Evolutionary conservation across 1,140 invertebrate genomes (phyloP).

Genomic region (Helicoverpa zea): DNA sequence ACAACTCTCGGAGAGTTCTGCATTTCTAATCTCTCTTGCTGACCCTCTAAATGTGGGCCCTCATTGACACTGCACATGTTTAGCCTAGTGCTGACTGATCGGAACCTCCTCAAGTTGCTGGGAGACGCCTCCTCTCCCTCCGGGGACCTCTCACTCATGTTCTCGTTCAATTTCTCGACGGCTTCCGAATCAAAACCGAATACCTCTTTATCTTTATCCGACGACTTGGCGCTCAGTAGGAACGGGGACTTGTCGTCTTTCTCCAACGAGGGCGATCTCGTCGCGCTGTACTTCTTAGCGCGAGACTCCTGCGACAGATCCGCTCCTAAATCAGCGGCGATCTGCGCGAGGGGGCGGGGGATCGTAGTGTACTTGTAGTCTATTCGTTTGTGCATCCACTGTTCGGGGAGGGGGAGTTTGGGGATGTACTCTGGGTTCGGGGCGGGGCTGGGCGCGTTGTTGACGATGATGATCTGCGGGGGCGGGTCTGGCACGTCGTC

Average conservation of each 20-base stretch:
- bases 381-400: constrained; percentile 77
- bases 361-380: constrained; percentile 77
- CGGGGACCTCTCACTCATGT: constrained; percentile 60
- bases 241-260: constrained; percentile 85
- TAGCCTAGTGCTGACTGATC: constrained; percentile 80
- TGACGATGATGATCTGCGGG: constrained; percentile 75
- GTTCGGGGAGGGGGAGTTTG: constrained; percentile 75
- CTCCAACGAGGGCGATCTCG: constrained; percentile 83
- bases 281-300: constrained; percentile 82
- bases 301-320: constrained; percentile 70
- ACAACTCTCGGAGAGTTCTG: constrained; percentile 80
- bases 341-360: constrained; percentile 73
- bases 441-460: constrained; percentile 53
- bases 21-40: constrained; percentile 77
- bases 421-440: constrained; percentile 67
- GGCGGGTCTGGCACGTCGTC: constrained; percentile 57
- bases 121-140: constrained; percentile 73
- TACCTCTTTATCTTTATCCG: constrained; percentile 69
- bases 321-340: constrained; percentile 72
- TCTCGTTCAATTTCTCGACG: constrained; percentile 68
- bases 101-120: constrained; percentile 75
- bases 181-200: constrained; percentile 77
- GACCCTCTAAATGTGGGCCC: constrained; percentile 66
- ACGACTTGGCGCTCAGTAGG: constrained; percentile 60
- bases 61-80: constrained; percentile 82